Evolutionary conservation across 2,797 vertebrate genomes (phyloP).

Genomic region (Danio aesculapii): DNA sequence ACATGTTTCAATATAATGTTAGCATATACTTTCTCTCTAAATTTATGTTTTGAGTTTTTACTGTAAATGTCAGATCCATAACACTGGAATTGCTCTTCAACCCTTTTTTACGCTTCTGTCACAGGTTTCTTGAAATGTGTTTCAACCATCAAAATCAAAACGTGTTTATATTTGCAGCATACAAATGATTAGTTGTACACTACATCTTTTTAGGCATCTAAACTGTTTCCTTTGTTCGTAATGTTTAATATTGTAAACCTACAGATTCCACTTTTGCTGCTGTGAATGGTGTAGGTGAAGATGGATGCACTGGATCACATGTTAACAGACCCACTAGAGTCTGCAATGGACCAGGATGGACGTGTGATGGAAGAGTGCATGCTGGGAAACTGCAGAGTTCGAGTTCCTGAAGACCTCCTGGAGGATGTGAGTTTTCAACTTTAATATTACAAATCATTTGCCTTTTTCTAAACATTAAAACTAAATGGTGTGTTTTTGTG

Average conservation of each 20-base stretch:
- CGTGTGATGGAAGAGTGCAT: conserved; percentile 95
- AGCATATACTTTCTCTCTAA: too few species aligned
- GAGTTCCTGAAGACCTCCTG: conserved; percentile 92
- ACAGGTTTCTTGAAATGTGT: too few species aligned
- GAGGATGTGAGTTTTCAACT: conserved; percentile 86
- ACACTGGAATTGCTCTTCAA: too few species aligned
- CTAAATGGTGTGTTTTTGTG: neutral
- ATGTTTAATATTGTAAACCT: neutral
- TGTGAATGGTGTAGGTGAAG: conserved; percentile 22
- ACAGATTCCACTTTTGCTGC: neutral
- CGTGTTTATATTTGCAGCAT: too few species aligned
- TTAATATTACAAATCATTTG: neutral
- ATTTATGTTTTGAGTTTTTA: too few species aligned
- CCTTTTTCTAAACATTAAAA: neutral
- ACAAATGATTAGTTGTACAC: too few species aligned
- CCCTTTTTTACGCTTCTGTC: too few species aligned
- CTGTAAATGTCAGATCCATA: too few species aligned
- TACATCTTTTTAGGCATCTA: neutral
- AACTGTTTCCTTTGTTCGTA: neutral
- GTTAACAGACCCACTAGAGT: conserved; percentile 89
- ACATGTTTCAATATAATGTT: too few species aligned
- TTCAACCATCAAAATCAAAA: too few species aligned
- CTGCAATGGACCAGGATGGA: conserved; percentile 81
- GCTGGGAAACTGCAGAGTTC: conserved; percentile 87
- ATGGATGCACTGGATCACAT: conserved; percentile 95